A percentile compares a stretch with the other conserved stretches of the same genome.
Conservation (phyloP, 1,140 invertebrate species). For the Aplysia californica region DNA sequence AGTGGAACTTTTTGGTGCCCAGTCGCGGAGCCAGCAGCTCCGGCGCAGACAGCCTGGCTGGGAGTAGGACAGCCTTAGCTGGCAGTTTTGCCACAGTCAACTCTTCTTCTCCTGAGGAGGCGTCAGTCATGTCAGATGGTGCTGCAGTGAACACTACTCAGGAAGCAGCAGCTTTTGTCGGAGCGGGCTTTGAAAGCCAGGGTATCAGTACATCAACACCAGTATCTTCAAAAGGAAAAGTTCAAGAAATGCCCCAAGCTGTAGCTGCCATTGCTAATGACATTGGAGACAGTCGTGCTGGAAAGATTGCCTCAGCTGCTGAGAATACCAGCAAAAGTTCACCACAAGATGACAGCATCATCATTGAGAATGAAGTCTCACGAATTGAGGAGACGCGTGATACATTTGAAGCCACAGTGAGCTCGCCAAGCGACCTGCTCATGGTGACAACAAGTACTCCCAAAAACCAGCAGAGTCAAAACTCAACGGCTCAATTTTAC, state of each 20-base stretch:
- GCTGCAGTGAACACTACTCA: not conserved
- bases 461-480: not conserved
- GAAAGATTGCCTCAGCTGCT: no score
- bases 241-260: not conserved
- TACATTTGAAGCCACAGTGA: no score
- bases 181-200: not conserved
- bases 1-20: slow-evolving; percentile 43
- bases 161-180: not conserved
- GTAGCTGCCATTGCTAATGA: not conserved
- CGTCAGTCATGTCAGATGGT: not conserved
- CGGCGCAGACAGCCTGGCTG: not conserved
- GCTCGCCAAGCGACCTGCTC: no score
- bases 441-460: no score
- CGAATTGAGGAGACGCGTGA: no score
- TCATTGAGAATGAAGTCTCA: no score
- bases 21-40: slow-evolving; percentile 16
- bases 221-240: not conserved
- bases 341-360: no score
- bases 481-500: slow-evolving; percentile 1
- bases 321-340: no score
- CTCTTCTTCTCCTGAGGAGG: not conserved
- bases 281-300: no score
- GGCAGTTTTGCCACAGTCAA: slow-evolving; percentile 9
- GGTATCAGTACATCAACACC: not conserved
- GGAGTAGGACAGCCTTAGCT: slow-evolving; percentile 19